A percentile compares a stretch with the other conserved stretches of the same genome.
phyloP scores from a whole-genome alignment of 2,888 invertebrate species.

The Archips xylosteana region DNA sequence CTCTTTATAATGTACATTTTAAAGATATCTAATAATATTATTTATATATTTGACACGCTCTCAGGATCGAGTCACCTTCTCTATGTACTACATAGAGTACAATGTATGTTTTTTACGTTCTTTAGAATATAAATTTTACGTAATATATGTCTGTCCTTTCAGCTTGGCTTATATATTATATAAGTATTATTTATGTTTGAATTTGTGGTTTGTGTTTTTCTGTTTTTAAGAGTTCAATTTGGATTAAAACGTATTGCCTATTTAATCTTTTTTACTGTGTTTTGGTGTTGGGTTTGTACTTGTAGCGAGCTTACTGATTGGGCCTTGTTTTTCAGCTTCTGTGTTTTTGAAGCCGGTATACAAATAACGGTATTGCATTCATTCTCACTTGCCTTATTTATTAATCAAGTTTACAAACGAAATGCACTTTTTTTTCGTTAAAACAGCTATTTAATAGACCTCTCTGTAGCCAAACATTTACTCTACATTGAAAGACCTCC shows the following conservation, averaged over 20 bases:
- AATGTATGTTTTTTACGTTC: slow-evolving; percentile 64
- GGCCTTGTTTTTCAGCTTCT: slow-evolving; percentile 25
- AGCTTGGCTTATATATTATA: slow-evolving; percentile 32
- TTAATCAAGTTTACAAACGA: too few relatives aligned
- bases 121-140: neutral
- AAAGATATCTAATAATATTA: slow-evolving; percentile 7
- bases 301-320: slow-evolving; percentile 24
- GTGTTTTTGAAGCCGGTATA: slow-evolving; percentile 7
- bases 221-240: slow-evolving; percentile 14
- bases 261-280: slow-evolving; percentile 21
- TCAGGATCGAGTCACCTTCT: slow-evolving; percentile 78
- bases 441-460: too few relatives aligned
- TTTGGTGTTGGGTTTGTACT: slow-evolving; percentile 13
- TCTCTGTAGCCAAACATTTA: too few relatives aligned
- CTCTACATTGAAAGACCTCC: too few relatives aligned
- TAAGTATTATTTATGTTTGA: slow-evolving; percentile 30
- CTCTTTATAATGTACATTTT: slow-evolving; percentile 16
- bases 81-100: slow-evolving; percentile 79
- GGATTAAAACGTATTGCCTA: neutral
- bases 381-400: too few relatives aligned
- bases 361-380: neutral
- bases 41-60: slow-evolving; percentile 30
- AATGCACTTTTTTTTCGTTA: too few relatives aligned
- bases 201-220: slow-evolving; percentile 34
- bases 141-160: slow-evolving; percentile 31